A percentile compares a stretch with the other conserved stretches of the same genome.
Evolutionary conservation across 2,888 invertebrate genomes (phyloP).

Genomic region (Macrophya annulata): DNA sequence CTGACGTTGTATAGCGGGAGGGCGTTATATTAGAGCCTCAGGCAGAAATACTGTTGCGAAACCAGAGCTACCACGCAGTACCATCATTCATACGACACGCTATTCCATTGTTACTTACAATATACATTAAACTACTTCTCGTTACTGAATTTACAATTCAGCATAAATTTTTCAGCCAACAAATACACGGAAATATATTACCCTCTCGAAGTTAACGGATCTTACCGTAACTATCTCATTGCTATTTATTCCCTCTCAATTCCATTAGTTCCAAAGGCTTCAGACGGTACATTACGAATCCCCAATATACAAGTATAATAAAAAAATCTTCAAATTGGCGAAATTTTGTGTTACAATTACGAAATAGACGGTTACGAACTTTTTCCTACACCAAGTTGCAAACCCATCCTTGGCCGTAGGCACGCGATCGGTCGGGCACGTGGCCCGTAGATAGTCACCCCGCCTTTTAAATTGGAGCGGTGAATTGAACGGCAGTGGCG

Average conservation of each 20-base stretch:
- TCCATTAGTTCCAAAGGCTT: background rate
- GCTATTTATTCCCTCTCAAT: background rate
- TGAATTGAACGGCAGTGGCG: slow-evolving; percentile 23
- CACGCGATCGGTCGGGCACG: slow-evolving; percentile 43
- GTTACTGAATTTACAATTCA: slow-evolving; percentile 4
- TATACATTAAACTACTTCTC: background rate
- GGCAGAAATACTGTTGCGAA: slow-evolving; percentile 36
- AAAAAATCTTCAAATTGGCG: background rate
- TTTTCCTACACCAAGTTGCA: slow-evolving; percentile 3
- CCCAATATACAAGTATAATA: background rate
- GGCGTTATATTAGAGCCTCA: slow-evolving; percentile 38
- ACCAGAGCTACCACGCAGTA: slow-evolving; percentile 18
- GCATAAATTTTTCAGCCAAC: background rate
- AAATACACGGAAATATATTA: background rate
- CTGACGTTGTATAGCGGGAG: slow-evolving; percentile 2
- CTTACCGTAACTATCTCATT: background rate
- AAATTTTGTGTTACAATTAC: slow-evolving; percentile 15
- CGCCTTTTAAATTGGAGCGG: slow-evolving; percentile 45
- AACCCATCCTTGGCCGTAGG: slow-evolving; percentile 41
- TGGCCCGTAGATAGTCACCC: slow-evolving; percentile 36
- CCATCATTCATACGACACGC: slow-evolving; percentile 43
- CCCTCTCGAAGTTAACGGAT: background rate
- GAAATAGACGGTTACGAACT: background rate
- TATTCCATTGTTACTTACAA: background rate
- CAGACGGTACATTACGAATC: background rate